phyloP scores from a whole-genome alignment of 2,113 vertebrate species.

The Emydocephalus ijimae region DNA sequence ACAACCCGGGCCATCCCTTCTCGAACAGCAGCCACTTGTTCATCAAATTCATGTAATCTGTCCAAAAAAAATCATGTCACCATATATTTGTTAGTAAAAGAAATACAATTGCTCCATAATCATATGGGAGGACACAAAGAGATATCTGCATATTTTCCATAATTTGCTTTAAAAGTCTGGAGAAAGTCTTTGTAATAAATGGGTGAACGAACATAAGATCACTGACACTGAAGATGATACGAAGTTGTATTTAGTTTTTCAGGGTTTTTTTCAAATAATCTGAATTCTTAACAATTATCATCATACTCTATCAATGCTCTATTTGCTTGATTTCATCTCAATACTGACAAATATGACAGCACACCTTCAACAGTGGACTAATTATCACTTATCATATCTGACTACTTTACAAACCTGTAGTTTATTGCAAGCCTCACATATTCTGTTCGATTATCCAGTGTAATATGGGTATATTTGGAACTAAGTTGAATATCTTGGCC shows the following conservation, averaged over 20 bases:
- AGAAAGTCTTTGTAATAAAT: not conserved
- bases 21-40: slow-evolving; percentile 94
- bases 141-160: not conserved
- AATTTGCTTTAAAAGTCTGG: not conserved
- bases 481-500: slow-evolving; percentile 97
- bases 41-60: slow-evolving; percentile 97
- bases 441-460: slow-evolving; percentile 90
- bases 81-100: not conserved
- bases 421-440: slow-evolving; percentile 95
- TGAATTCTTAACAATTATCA: not conserved
- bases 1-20: slow-evolving; percentile 98
- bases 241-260: not conserved
- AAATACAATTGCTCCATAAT: not conserved
- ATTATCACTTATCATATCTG: not conserved
- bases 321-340: not conserved
- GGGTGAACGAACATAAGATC: not conserved
- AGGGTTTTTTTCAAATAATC: not conserved
- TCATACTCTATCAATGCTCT: not conserved
- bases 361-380: not conserved
- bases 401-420: slow-evolving; percentile 81
- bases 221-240: not conserved
- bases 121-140: not conserved
- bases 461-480: slow-evolving; percentile 94
- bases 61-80: not conserved
- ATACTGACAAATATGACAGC: not conserved